Percentiles rank a stretch among this genome's conserved stretches.
phyloP scores from a whole-genome alignment of 1,140 invertebrate species.

The Lasioglossum baleicum region DNA sequence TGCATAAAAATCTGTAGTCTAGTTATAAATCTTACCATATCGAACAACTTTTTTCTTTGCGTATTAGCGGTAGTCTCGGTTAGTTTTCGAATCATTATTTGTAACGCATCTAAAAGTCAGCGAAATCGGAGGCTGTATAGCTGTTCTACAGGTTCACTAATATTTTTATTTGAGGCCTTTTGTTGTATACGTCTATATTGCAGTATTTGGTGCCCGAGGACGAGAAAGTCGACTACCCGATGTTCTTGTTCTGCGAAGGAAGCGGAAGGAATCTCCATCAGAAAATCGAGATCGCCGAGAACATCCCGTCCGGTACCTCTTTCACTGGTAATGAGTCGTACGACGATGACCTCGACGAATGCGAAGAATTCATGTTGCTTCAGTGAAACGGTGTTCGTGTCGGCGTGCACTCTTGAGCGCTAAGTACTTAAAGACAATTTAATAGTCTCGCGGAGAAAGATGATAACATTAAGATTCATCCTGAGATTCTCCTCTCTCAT shows the following conservation, averaged over 20 bases:
- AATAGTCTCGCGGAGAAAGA: constrained; percentile 4
- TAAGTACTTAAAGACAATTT: constrained; percentile 65
- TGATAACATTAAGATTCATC: constrained; percentile 35
- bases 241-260: constrained; percentile 89
- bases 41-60: no score
- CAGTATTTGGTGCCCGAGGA: constrained; percentile 83
- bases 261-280: constrained; percentile 82
- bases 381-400: constrained; percentile 44
- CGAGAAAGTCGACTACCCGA: constrained; percentile 85
- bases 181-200: constrained; percentile 56
- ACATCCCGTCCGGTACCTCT: constrained; percentile 79
- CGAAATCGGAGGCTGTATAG: no score
- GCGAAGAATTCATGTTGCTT: constrained; percentile 85
- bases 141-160: background rate
- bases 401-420: background rate
- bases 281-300: constrained; percentile 80
- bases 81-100: no score
- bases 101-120: no score
- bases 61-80: no score
- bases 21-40: no score
- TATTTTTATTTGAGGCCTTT: no score
- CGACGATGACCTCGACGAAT: constrained; percentile 85
- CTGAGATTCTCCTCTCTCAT: constrained; percentile 25
- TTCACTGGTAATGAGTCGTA: constrained; percentile 78
- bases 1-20: no score